These are phyloP conservation scores for Camponotus pennsylvanicus DNA, from an alignment of 1,140 invertebrate genomes.

Conservation along the genomic window DNA sequence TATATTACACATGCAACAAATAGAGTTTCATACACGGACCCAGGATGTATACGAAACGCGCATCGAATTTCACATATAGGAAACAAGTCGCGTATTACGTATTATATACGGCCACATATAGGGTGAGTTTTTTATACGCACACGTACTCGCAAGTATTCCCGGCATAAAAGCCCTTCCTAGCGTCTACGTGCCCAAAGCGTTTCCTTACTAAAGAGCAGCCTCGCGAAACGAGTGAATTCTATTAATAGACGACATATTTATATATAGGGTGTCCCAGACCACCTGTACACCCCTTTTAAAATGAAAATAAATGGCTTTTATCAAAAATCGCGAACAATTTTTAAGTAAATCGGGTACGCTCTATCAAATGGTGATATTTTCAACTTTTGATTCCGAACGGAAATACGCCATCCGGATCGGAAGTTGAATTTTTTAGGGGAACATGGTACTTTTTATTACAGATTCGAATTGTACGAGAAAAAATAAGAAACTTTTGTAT, in stretches of 20 bases:
- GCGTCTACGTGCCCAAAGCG: conserved; percentile 22
- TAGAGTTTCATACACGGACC: conserved; percentile 18
- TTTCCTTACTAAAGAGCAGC: conserved; percentile 51
- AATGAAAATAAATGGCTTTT: no score
- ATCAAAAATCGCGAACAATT: no score
- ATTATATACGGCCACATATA: neutral
- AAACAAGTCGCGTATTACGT: neutral
- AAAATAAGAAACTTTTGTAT: no score
- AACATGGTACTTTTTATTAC: no score
- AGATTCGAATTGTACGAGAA: no score
- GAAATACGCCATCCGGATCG: no score
- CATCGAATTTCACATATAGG: neutral
- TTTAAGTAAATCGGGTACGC: no score
- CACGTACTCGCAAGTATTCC: conserved; percentile 14
- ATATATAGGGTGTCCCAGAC: neutral
- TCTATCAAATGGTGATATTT: no score
- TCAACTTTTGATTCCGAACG: no score
- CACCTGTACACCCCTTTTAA: no score
- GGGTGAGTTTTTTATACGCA: neutral
- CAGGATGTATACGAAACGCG: neutral
- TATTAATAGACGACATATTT: conserved; percentile 69
- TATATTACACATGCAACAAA: conserved; percentile 8
- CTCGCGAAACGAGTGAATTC: conserved; percentile 34
- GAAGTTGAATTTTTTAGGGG: no score
- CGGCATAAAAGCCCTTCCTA: conserved; percentile 58